A percentile compares a stretch with the other conserved stretches of the same genome.
Evolutionary conservation across 2,888 invertebrate species (phyloP).

Genomic region (Drosophila buzzatii): DNA sequence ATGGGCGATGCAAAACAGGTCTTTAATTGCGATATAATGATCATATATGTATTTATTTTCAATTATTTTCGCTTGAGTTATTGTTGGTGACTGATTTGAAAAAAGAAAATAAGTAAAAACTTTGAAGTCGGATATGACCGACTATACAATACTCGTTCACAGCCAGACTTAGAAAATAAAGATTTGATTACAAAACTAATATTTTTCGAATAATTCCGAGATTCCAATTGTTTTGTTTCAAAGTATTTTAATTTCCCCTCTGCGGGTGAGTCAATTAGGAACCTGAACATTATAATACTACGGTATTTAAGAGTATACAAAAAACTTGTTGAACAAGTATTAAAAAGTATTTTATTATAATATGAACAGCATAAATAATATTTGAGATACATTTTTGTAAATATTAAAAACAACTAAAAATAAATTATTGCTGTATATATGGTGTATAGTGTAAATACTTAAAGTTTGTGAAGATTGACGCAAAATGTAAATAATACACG

Average conservation of each 20-base stretch:
- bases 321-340: neutral
- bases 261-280: neutral
- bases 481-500: no score
- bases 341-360: constrained; percentile 1
- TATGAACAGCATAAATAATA: constrained; percentile 37
- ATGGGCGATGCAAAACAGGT: constrained; percentile 90
- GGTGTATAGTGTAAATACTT: constrained; percentile 2
- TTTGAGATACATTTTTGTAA: constrained; percentile 29
- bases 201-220: no score
- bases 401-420: constrained; percentile 17
- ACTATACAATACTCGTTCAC: constrained; percentile 5
- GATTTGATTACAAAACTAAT: neutral
- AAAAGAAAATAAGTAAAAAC: neutral
- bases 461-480: constrained; percentile 6
- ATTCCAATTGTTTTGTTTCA: neutral
- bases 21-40: constrained; percentile 80
- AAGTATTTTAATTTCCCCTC: neutral
- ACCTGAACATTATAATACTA: neutral
- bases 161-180: neutral
- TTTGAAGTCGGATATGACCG: neutral
- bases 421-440: no score
- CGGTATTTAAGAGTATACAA: no score
- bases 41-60: constrained; percentile 39
- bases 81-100: constrained; percentile 44
- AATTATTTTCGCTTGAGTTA: constrained; percentile 75